Conservation (phyloP, 2,888 invertebrate genomes). For the Microchrysa polita region DNA sequence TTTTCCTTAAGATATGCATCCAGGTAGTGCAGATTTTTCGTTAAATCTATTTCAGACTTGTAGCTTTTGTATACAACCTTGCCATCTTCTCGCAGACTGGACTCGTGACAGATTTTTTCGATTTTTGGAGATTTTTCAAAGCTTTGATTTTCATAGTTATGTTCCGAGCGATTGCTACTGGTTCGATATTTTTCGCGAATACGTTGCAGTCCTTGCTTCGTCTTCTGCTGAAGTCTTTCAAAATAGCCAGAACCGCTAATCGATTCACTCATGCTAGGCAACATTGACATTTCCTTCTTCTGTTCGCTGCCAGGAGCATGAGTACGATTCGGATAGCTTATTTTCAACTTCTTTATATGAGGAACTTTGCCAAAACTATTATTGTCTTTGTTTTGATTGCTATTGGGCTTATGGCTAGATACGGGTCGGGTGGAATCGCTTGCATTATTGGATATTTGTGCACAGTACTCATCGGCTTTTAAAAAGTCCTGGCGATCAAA, state of each 20-base stretch:
- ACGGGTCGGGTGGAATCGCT: conserved; percentile 47
- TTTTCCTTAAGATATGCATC: conserved; percentile 64
- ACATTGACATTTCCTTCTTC: conserved; percentile 46
- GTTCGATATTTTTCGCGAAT: conserved; percentile 62
- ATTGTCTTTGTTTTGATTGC: conserved; percentile 34
- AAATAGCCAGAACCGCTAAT: conserved; percentile 56
- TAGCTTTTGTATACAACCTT: conserved; percentile 62
- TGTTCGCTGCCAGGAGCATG: conserved; percentile 57
- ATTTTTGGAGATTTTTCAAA: conserved; percentile 23
- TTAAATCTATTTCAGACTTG: conserved; percentile 63
- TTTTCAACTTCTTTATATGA: conserved; percentile 59
- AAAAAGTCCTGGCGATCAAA: conserved; percentile 61
- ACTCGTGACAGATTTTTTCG: conserved; percentile 6
- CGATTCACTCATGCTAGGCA: conserved; percentile 42
- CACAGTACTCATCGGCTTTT: conserved; percentile 47
- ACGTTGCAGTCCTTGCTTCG: conserved; percentile 60
- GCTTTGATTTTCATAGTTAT: conserved; percentile 47
- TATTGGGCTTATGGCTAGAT: conserved; percentile 24
- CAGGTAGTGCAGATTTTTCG: conserved; percentile 62
- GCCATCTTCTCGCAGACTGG: conserved; percentile 17
- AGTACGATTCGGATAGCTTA: conserved; percentile 62
- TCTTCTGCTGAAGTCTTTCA: conserved; percentile 62
- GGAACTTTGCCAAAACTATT: conserved; percentile 52
- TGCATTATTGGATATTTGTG: background rate
- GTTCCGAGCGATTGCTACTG: conserved; percentile 56